Conservation (phyloP, 1,140 invertebrate genomes). For the Parasteatoda tepidariorum region DNA sequence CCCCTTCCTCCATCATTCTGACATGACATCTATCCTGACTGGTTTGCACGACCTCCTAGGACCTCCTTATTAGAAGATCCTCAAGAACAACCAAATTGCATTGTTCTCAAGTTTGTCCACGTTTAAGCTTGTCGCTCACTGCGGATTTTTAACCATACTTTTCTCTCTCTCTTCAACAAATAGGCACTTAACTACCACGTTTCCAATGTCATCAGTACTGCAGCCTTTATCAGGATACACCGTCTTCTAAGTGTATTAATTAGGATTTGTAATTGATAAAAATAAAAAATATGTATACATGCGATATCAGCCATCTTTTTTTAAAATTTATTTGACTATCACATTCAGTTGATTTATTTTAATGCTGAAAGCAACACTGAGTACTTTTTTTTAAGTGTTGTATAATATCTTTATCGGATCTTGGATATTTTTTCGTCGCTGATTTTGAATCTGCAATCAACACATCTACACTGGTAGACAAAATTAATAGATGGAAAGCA, state of each 20-base stretch:
- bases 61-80: not conserved
- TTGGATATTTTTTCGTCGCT: too few relatives aligned
- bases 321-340: too few relatives aligned
- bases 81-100: not conserved
- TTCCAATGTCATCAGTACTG: not conserved
- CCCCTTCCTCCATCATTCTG: conserved; percentile 27
- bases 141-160: too few relatives aligned
- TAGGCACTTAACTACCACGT: too few relatives aligned
- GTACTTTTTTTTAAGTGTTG: too few relatives aligned
- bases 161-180: not conserved
- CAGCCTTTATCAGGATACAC: conserved; percentile 49
- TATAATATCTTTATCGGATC: too few relatives aligned
- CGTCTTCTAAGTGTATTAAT: conserved; percentile 13
- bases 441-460: too few relatives aligned
- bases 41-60: not conserved
- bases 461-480: too few relatives aligned
- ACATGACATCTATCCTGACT: not conserved
- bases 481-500: too few relatives aligned
- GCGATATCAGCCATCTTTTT: too few relatives aligned
- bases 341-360: too few relatives aligned
- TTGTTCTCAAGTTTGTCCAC: not conserved
- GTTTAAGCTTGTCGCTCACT: not conserved
- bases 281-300: not conserved
- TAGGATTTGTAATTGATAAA: not conserved
- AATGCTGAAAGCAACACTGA: too few relatives aligned